phyloP scores from a whole-genome alignment of 2,888 invertebrate species.

The Brenthis hecate region DNA sequence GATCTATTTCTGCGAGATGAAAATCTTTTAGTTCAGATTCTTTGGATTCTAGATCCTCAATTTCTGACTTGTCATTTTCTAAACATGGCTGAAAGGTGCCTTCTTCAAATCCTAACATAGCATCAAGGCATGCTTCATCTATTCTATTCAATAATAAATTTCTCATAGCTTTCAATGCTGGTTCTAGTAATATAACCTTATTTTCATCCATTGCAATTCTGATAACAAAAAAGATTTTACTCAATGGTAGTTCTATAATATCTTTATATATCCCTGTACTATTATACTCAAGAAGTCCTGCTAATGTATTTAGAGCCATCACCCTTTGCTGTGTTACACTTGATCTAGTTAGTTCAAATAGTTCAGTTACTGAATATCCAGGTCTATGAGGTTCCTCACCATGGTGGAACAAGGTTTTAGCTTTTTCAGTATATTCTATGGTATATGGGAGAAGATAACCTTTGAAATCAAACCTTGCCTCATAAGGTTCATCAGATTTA shows the following conservation, averaged over 20 bases:
- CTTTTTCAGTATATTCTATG: slow-evolving; percentile 80
- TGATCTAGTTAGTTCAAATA: slow-evolving; percentile 90
- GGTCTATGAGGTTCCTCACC: slow-evolving; percentile 95
- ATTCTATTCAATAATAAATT: slow-evolving; percentile 88
- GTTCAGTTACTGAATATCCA: slow-evolving; percentile 94
- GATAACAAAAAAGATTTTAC: slow-evolving; percentile 89
- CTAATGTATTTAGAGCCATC: slow-evolving; percentile 89
- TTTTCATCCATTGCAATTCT: slow-evolving; percentile 94
- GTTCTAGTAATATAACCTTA: slow-evolving; percentile 86
- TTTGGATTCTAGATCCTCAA: slow-evolving; percentile 79
- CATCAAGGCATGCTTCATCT: slow-evolving; percentile 90
- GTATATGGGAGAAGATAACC: slow-evolving; percentile 89
- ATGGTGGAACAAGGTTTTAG: slow-evolving; percentile 91
- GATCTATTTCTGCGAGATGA: slow-evolving; percentile 91
- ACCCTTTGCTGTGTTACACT: slow-evolving; percentile 92
- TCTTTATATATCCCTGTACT: slow-evolving; percentile 89
- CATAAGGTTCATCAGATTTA: slow-evolving; percentile 84
- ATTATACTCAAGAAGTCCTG: slow-evolving; percentile 88
- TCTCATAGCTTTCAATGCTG: slow-evolving; percentile 89
- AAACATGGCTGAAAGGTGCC: slow-evolving; percentile 84
- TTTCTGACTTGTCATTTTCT: slow-evolving; percentile 77
- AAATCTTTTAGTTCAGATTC: slow-evolving; percentile 90
- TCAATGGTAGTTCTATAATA: slow-evolving; percentile 88
- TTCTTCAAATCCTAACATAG: slow-evolving; percentile 85
- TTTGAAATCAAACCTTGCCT: slow-evolving; percentile 92